Percentiles rank a stretch among this genome's conserved stretches.
These are phyloP conservation scores for Pituophis catenifer DNA, from an alignment of 2,113 vertebrate species.

Conservation along the genomic window DNA sequence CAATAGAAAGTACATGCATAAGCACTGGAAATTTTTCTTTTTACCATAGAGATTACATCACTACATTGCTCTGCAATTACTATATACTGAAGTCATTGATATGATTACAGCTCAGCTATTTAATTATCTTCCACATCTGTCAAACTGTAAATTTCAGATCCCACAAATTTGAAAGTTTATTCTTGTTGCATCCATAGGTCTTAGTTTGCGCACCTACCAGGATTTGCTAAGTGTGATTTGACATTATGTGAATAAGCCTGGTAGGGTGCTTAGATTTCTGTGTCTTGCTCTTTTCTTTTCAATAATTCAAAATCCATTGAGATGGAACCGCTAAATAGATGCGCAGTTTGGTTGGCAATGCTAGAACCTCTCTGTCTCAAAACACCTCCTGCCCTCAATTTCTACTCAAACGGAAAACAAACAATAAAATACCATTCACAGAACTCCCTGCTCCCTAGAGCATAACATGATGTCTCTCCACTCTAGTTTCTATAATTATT, in stretches of 20 bases:
- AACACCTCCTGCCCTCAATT: background rate
- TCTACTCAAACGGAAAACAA: background rate
- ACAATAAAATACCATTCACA: background rate
- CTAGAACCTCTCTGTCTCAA: background rate
- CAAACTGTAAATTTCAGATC: background rate
- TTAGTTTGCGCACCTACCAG: background rate
- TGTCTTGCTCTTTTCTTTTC: background rate
- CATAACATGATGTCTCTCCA: background rate
- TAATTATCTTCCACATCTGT: background rate
- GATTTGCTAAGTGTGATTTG: background rate
- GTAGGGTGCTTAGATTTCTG: background rate
- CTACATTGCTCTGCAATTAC: background rate
- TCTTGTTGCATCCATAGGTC: background rate
- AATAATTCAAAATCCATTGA: background rate
- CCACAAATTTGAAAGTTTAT: background rate
- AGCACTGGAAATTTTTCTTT: background rate
- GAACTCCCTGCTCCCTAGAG: background rate
- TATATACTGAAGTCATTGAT: background rate
- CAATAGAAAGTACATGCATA: background rate
- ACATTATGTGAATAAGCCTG: background rate
- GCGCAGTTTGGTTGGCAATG: background rate
- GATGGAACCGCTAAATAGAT: background rate
- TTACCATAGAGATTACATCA: background rate
- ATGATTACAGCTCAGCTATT: background rate
- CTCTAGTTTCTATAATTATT: background rate